These are phyloP conservation scores for Halictus rubicundus DNA, from an alignment of 1,140 invertebrate species.

Conservation along the genomic window DNA sequence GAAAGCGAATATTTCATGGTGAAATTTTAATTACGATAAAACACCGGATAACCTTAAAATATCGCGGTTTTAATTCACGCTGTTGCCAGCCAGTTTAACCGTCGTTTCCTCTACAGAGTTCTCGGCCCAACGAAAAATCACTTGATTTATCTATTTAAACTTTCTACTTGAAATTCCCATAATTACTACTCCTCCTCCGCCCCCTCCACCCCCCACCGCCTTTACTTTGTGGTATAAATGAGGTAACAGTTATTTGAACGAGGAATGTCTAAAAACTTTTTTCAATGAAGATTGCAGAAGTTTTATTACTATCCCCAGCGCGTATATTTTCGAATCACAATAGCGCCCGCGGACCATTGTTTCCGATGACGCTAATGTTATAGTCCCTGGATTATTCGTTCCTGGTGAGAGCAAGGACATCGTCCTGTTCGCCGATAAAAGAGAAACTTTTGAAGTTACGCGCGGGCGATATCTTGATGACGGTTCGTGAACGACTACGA, in stretches of 20 bases:
- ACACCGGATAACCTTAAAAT: slow-evolving; percentile 34
- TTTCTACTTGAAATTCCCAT: slow-evolving; percentile 32
- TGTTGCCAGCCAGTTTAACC: slow-evolving; percentile 27
- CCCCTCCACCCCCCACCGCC: neutral
- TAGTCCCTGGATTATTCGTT: neutral
- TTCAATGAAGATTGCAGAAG: slow-evolving; percentile 59
- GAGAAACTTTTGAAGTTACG: neutral
- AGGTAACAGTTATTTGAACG: slow-evolving; percentile 37
- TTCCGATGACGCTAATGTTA: slow-evolving; percentile 15
- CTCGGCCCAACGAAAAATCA: slow-evolving; percentile 12
- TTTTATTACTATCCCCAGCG: slow-evolving; percentile 50
- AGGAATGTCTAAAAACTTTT: slow-evolving; percentile 38
- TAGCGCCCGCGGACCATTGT: slow-evolving; percentile 23
- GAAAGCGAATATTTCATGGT: slow-evolving; percentile 12
- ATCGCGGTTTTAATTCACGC: slow-evolving; percentile 29
- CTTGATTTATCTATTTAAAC: slow-evolving; percentile 46
- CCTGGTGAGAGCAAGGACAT: neutral
- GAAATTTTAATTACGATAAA: slow-evolving; percentile 46
- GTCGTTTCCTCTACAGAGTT: neutral
- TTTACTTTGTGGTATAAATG: slow-evolving; percentile 14
- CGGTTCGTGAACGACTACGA: no score
- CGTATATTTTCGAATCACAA: slow-evolving; percentile 55
- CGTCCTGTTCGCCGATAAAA: neutral
- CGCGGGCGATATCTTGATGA: neutral
- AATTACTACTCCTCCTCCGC: no score